phyloP scores from a whole-genome alignment of 2,888 invertebrate genomes.

The Nymphalis c-album region DNA sequence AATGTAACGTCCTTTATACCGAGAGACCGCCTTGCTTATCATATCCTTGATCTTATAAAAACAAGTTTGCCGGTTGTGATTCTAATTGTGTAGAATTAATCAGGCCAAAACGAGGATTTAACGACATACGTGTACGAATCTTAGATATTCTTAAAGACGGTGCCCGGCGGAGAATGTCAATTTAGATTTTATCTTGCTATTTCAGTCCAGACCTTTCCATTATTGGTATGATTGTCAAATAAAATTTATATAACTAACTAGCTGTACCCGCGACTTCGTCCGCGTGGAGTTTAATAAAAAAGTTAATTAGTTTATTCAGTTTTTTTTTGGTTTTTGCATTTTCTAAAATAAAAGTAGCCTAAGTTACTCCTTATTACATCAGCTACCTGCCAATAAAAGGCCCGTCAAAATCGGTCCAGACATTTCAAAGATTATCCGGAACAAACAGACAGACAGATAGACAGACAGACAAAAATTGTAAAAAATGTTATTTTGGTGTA shows the following conservation, averaged over 20 bases:
- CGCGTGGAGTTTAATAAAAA: too few species aligned
- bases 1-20: conserved; percentile 9
- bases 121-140: conserved; percentile 11
- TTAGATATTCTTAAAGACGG: conserved; percentile 5
- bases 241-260: background rate
- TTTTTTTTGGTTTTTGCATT: too few species aligned
- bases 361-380: too few species aligned
- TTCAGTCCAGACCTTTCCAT: conserved; percentile 3
- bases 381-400: too few species aligned
- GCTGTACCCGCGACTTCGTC: too few species aligned
- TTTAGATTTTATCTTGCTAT: conserved; percentile 25
- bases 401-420: too few species aligned
- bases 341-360: too few species aligned
- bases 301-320: too few species aligned
- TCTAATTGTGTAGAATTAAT: conserved; percentile 26
- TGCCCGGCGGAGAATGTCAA: conserved; percentile 19
- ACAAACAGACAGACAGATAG: too few species aligned
- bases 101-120: conserved; percentile 3
- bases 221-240: conserved; percentile 13
- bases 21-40: conserved; percentile 23
- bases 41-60: conserved; percentile 22
- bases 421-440: too few species aligned
- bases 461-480: too few species aligned
- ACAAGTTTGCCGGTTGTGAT: conserved; percentile 18
- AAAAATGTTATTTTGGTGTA: too few species aligned